These are phyloP conservation scores for Gallinago nigripennis DNA, from an alignment of 2,797 vertebrate species.

Conservation along the genomic window DNA sequence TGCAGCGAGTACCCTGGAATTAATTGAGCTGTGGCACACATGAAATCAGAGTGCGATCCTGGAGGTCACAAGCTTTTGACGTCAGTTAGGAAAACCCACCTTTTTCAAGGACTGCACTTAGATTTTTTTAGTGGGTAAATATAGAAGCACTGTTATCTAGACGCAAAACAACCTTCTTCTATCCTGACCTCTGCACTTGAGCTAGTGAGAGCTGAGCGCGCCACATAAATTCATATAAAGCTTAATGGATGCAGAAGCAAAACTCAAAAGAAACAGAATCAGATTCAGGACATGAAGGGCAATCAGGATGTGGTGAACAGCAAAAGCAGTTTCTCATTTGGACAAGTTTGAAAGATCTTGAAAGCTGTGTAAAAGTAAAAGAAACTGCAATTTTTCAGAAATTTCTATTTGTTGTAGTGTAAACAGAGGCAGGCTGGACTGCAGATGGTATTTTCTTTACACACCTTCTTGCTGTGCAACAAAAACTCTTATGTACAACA, in stretches of 20 bases:
- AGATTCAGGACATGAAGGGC: neutral
- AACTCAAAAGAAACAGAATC: neutral
- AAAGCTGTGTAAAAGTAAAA: neutral
- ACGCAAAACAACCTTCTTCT: neutral
- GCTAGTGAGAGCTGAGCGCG: neutral
- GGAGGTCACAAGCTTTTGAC: neutral
- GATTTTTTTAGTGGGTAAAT: neutral
- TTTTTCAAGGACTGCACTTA: neutral
- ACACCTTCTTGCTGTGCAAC: neutral
- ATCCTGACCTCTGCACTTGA: neutral
- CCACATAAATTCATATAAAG: neutral
- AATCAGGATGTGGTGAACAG: neutral
- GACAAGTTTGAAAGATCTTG: neutral
- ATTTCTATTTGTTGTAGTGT: neutral
- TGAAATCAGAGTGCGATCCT: neutral
- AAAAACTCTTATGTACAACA: accelerated
- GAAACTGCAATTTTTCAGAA: neutral
- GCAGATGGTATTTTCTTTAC: neutral
- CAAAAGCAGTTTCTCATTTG: neutral
- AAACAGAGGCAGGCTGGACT: neutral
- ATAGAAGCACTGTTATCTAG: neutral
- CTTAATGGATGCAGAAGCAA: neutral
- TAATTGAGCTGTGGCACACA: neutral
- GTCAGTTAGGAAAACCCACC: neutral
- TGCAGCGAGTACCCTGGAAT: neutral